A percentile compares a stretch with the other conserved stretches of the same genome.
These are phyloP conservation scores for Eurytoma californica DNA, from an alignment of 2,888 invertebrate species.

Conservation along the genomic window DNA sequence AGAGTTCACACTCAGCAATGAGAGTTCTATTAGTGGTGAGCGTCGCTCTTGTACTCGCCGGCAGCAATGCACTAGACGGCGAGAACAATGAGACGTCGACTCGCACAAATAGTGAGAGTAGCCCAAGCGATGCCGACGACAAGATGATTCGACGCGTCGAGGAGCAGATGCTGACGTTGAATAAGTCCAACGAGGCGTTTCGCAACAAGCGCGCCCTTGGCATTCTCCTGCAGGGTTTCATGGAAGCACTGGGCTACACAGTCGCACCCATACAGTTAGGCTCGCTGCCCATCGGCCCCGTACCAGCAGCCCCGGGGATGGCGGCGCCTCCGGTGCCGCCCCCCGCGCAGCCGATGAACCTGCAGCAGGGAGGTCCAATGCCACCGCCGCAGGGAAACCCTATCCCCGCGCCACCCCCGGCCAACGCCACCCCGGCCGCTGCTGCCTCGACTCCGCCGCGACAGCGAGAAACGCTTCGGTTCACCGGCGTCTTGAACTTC, in stretches of 20 bases:
- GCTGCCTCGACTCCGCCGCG: slow-evolving; percentile 53
- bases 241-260: slow-evolving; percentile 70
- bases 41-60: slow-evolving; percentile 18
- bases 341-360: neutral
- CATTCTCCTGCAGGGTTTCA: slow-evolving; percentile 69
- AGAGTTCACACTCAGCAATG: slow-evolving; percentile 22
- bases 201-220: slow-evolving; percentile 71
- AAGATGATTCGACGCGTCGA: slow-evolving; percentile 47
- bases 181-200: slow-evolving; percentile 47
- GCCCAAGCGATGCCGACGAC: slow-evolving; percentile 23
- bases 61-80: neutral
- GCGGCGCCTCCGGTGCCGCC: slow-evolving; percentile 41
- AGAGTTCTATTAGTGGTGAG: slow-evolving; percentile 23
- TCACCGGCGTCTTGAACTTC: slow-evolving; percentile 72
- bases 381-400: slow-evolving; percentile 10
- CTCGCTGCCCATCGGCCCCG: slow-evolving; percentile 65
- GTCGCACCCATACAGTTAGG: slow-evolving; percentile 67
- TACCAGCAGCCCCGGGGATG: slow-evolving; percentile 51
- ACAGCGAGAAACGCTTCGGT: slow-evolving; percentile 68
- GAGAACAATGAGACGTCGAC: neutral
- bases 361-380: slow-evolving; percentile 4
- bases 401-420: slow-evolving; percentile 21
- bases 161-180: slow-evolving; percentile 51
- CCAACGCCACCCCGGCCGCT: slow-evolving; percentile 7
- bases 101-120: neutral